Percentiles rank a stretch among this genome's conserved stretches.
phyloP scores from a whole-genome alignment of 2,113 vertebrate species.

The Sprattus sprattus region DNA sequence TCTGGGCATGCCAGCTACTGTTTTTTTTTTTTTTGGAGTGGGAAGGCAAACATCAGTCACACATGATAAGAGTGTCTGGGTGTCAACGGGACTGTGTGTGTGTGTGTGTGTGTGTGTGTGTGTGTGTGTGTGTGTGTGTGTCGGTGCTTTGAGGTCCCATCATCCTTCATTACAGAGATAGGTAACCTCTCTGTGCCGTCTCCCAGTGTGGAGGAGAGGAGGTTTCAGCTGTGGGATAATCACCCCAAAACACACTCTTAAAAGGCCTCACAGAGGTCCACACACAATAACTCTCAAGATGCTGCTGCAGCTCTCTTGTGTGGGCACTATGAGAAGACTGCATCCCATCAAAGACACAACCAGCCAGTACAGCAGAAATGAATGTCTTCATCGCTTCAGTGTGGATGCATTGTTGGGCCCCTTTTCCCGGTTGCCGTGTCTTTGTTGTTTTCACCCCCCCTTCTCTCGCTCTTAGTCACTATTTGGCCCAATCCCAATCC shows the following conservation, averaged over 20 bases:
- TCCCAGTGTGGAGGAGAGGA: neutral
- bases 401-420: conserved; percentile 29
- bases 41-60: conserved; percentile 31
- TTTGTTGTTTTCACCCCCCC: neutral
- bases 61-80: conserved; percentile 32
- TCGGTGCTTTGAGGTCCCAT: neutral
- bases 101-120: neutral
- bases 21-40: neutral
- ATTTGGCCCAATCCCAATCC: too few relatives aligned
- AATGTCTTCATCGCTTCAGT: neutral
- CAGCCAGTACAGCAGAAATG: neutral
- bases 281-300: neutral
- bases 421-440: conserved; percentile 10
- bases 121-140: neutral
- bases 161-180: neutral
- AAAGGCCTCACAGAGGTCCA: neutral
- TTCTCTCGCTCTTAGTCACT: neutral
- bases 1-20: neutral
- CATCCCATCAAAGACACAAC: neutral
- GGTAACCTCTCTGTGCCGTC: too few relatives aligned
- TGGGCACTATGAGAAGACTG: neutral
- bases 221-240: neutral
- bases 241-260: neutral
- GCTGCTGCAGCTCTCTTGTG: neutral
- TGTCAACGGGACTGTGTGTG: conserved; percentile 2